Evolutionary conservation across 2,113 vertebrate genomes (phyloP), one percentile per base, ranked within the genome.

Genomic region (Antechinus stuartii): DNA sequence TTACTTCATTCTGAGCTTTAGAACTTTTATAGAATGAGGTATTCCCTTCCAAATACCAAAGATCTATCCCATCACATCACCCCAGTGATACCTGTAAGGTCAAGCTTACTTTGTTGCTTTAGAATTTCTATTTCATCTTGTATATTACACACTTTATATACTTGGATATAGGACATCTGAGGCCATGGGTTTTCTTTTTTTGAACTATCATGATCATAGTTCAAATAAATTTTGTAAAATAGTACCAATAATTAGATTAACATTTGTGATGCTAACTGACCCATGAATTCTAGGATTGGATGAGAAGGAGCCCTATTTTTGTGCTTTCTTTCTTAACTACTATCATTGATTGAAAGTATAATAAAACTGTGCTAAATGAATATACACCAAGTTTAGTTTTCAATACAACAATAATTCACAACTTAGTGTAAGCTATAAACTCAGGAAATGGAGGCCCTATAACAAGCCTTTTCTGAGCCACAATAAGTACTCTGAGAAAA

Each of bases 401-500:
- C 54, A 55, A 92, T 55, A 23, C 26, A 97, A 95, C 95, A 3
- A 2, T 92, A 90, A 94, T 23, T 96, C 76, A 91, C 35, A 91
- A 42, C 91, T 61, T 94, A 91, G 91, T 61, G 89, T 92, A 91
- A 97, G 95, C 93, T 91, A 54, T 95, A 76, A 96, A 3, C 50
- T 92, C 84, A 1, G 27, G 35, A 9, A 97, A 54, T 91, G 92
- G 30, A 91, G 56, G 12, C 23, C n/a, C 90, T 47, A 49, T 91
- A n/a, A 30, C 94, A 96, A 94, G 23, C 30, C 90, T 95, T 84
- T 91, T 94, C 90, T 93, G 93, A 97, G 50, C 16, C 30, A 92
- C 26, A 54, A 53, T n/a, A 92, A 54, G 92, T 94, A 89, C 95
- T 96, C 52, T 95, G 47, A 97, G n/a, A 84, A 84, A 94, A 94